phyloP scores from a whole-genome alignment of 1,140 invertebrate species.

The Portunus trituberculatus region DNA sequence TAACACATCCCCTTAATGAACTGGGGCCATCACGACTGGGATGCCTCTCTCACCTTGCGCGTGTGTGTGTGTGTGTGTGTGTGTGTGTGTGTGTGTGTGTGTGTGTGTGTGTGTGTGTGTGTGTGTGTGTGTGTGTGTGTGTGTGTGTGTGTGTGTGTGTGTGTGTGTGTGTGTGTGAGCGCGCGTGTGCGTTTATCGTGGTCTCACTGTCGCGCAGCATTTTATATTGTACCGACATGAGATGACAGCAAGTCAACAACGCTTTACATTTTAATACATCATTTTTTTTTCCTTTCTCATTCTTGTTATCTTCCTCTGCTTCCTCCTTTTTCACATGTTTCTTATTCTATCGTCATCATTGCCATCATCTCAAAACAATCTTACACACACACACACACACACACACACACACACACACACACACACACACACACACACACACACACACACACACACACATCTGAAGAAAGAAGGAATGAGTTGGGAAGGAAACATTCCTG shows the following conservation, averaged over 20 bases:
- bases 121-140: slow-evolving; percentile 37
- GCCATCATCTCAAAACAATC: neutral
- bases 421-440: slow-evolving; percentile 45
- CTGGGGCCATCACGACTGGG: neutral
- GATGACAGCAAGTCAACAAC: no score
- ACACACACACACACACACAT: slow-evolving; percentile 47
- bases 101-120: neutral
- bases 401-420: slow-evolving; percentile 40
- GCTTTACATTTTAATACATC: neutral
- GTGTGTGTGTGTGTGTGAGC: slow-evolving; percentile 31
- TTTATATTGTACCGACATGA: no score
- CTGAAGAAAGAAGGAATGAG: neutral
- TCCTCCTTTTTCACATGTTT: neutral
- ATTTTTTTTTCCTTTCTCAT: neutral
- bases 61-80: slow-evolving; percentile 19
- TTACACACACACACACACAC: slow-evolving; percentile 15
- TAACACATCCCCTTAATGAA: slow-evolving; percentile 69
- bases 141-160: slow-evolving; percentile 43
- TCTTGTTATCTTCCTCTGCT: neutral
- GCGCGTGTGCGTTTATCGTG: neutral
- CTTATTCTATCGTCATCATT: slow-evolving; percentile 22
- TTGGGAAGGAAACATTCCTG: neutral
- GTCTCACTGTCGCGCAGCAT: neutral
- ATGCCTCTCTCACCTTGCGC: neutral
- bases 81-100: neutral